Evolutionary conservation across 2,113 vertebrate genomes (phyloP).

Genomic region (Perca flavescens): DNA sequence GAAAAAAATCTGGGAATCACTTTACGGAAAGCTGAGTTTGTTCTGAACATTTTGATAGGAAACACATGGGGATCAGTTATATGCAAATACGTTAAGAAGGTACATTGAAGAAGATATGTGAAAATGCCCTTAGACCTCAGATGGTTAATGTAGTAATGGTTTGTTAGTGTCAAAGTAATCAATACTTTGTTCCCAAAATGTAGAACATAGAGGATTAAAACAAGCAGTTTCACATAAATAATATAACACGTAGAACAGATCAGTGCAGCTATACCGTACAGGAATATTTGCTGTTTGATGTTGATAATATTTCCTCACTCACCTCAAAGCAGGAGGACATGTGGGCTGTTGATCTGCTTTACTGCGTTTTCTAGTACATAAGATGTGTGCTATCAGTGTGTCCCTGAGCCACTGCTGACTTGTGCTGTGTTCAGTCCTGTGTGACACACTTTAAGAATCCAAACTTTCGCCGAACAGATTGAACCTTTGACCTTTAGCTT

Average conservation of each 20-base stretch:
- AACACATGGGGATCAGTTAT: no score
- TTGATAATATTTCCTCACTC: neutral
- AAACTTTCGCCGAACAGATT: constrained; percentile 32
- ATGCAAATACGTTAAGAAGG: no score
- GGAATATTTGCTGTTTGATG: constrained; percentile 4
- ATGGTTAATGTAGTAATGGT: no score
- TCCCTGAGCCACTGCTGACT: constrained; percentile 25
- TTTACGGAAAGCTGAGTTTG: no score
- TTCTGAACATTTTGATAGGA: no score
- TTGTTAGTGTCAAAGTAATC: neutral
- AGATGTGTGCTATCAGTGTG: constrained; percentile 15
- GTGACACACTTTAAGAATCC: constrained; percentile 34
- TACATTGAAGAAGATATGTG: no score
- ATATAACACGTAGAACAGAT: neutral
- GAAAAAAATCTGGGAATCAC: no score
- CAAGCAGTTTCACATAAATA: no score
- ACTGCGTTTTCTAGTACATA: constrained; percentile 47
- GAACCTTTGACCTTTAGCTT: constrained; percentile 71
- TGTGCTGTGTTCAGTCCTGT: constrained; percentile 24
- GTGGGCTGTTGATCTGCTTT: constrained; percentile 57
- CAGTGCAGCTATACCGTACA: neutral
- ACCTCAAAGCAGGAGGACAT: constrained; percentile 37
- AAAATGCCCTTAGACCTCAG: no score
- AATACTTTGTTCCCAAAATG: neutral
- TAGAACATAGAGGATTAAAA: neutral